Conservation (phyloP, 2,113 vertebrate genomes). For the Globicephala melas region DNA sequence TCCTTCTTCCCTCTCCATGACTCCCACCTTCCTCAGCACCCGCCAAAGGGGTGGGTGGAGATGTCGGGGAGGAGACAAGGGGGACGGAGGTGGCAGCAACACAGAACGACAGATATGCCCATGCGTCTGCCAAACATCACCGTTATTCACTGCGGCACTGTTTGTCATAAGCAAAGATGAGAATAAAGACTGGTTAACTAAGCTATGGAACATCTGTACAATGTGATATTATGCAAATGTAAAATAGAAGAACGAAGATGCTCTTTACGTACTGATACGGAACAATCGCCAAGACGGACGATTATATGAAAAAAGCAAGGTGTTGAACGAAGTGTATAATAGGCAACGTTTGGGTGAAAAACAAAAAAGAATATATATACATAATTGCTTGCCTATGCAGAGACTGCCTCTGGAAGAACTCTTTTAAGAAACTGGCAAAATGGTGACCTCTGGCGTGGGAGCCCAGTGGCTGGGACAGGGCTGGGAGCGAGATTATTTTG, state of each 20-base stretch:
- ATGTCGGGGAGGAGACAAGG: background rate
- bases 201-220: background rate
- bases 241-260: background rate
- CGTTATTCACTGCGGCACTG: background rate
- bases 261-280: background rate
- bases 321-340: background rate
- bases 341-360: background rate
- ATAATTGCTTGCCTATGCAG: background rate
- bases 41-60: background rate
- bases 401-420: background rate
- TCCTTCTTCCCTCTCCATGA: background rate
- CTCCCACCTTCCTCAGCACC: background rate
- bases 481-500: too few relatives aligned
- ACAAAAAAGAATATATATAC: background rate
- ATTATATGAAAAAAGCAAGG: background rate
- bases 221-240: background rate
- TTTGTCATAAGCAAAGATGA: background rate
- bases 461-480: background rate
- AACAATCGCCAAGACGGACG: background rate
- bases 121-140: background rate
- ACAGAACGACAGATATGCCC: background rate
- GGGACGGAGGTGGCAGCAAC: background rate
- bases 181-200: background rate
- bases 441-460: background rate
- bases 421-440: background rate